A percentile compares a stretch with the other conserved stretches of the same genome.
Conservation (phyloP, 2,113 vertebrate species). For the Dunckerocampus dactyliophorus region DNA sequence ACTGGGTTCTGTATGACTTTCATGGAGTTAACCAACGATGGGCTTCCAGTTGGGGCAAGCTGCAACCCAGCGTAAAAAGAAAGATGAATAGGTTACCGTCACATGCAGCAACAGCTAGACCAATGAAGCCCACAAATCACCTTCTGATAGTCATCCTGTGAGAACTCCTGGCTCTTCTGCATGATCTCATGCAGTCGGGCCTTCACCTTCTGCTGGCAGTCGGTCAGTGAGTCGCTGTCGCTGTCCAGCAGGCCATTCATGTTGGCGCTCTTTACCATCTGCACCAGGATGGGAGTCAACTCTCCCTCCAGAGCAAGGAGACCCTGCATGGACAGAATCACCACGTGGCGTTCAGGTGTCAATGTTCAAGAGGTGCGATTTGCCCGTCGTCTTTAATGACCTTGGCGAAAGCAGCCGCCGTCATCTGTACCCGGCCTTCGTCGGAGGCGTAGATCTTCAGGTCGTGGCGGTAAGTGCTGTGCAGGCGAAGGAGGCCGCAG, state of each 20-base stretch:
- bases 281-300: constrained; percentile 93
- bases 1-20: constrained; percentile 87
- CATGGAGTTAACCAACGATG: constrained; percentile 91
- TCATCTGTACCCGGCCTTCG: constrained; percentile 97
- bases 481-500: constrained; percentile 92
- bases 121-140: constrained; percentile 57
- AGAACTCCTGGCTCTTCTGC: constrained; percentile 86
- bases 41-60: constrained; percentile 89
- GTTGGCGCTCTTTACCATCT: constrained; percentile 99
- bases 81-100: not conserved
- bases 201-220: constrained; percentile 93
- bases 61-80: constrained; percentile 41
- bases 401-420: constrained; percentile 96
- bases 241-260: constrained; percentile 98
- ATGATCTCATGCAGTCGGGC: constrained; percentile 89
- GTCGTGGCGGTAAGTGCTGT: constrained; percentile 96
- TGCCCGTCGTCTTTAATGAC: constrained; percentile 47
- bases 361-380: too few species aligned
- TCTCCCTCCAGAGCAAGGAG: constrained; percentile 93
- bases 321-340: constrained; percentile 71
- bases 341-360: not conserved
- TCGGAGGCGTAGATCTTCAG: constrained; percentile 98
- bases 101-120: not conserved
- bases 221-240: constrained; percentile 91
- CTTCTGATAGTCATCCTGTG: constrained; percentile 83